Conservation (phyloP, 2,797 vertebrate species). For the Dicrostonyx torquatus region DNA sequence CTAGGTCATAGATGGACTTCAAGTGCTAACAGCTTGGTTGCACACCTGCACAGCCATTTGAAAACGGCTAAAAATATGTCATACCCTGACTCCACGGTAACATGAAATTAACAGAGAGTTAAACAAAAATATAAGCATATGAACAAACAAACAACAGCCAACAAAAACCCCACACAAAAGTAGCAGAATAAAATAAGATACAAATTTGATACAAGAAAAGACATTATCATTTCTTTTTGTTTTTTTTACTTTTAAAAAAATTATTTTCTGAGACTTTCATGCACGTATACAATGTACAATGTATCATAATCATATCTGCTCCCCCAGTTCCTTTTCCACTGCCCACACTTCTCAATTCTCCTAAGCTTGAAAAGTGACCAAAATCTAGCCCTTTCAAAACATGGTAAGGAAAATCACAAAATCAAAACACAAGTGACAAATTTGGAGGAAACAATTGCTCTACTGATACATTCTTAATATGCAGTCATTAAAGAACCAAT, state of each 20-base stretch:
- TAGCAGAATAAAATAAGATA: not conserved
- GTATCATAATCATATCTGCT: not conserved
- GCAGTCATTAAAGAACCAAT: conserved; percentile 10
- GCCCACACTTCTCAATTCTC: not conserved
- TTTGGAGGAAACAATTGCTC: not conserved
- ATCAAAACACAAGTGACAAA: not conserved
- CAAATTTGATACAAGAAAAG: conserved; percentile 8
- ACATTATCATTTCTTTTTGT: not conserved
- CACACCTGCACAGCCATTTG: conserved; percentile 32
- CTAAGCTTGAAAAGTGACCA: not conserved
- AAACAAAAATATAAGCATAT: not conserved
- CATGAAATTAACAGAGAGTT: conserved; percentile 31
- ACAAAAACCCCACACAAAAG: not conserved
- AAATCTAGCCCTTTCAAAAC: not conserved
- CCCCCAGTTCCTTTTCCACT: not conserved
- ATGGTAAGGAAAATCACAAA: not conserved
- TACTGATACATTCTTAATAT: not conserved
- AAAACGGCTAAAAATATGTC: conserved; percentile 34
- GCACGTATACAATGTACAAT: not conserved
- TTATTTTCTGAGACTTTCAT: not conserved
- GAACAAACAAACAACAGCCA: not conserved
- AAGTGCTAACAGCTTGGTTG: conserved; percentile 15
- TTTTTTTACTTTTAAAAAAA: not conserved
- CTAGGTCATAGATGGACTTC: not conserved
- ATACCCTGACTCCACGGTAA: conserved; percentile 9